Conservation (phyloP, 2,113 vertebrate species). For the Spheniscus mendiculus region DNA sequence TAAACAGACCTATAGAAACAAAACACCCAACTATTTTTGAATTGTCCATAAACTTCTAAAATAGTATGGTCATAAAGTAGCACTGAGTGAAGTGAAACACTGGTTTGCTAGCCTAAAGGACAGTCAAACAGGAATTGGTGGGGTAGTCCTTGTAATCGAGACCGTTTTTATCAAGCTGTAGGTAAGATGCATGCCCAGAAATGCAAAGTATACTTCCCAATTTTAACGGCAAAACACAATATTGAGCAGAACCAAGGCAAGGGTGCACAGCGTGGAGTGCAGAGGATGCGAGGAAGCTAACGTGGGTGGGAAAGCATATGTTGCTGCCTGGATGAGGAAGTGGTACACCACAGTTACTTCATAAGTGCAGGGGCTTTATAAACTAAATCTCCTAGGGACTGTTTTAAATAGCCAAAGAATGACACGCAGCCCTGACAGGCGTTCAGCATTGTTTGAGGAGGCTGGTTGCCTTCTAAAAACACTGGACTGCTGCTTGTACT, state of each 20-base stretch:
- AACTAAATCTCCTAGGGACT: slow-evolving; percentile 73
- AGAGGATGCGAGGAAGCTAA: slow-evolving; percentile 50
- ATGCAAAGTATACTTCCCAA: not conserved
- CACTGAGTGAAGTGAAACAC: not conserved
- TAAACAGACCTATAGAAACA: not conserved
- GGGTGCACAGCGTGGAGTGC: slow-evolving; percentile 20
- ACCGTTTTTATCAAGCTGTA: not conserved
- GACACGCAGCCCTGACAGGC: slow-evolving; percentile 65
- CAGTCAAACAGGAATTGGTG: not conserved
- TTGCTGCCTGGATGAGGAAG: slow-evolving; percentile 84
- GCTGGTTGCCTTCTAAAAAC: slow-evolving; percentile 65
- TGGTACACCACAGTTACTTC: slow-evolving; percentile 87
- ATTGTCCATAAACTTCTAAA: not conserved
- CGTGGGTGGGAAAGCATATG: slow-evolving; percentile 87
- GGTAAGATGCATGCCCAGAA: not conserved
- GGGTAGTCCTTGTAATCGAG: not conserved
- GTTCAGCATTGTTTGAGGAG: slow-evolving; percentile 62
- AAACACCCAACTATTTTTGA: not conserved
- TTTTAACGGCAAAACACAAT: slow-evolving; percentile 16
- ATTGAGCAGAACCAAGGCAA: slow-evolving; percentile 2
- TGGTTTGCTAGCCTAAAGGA: not conserved
- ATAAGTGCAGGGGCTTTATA: slow-evolving; percentile 82
- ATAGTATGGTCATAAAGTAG: not conserved
- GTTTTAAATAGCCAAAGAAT: slow-evolving; percentile 77
- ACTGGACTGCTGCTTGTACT: slow-evolving; percentile 52